These are phyloP conservation scores for Esox lucius DNA, from an alignment of 2,797 vertebrate species.

Conservation along the genomic window DNA sequence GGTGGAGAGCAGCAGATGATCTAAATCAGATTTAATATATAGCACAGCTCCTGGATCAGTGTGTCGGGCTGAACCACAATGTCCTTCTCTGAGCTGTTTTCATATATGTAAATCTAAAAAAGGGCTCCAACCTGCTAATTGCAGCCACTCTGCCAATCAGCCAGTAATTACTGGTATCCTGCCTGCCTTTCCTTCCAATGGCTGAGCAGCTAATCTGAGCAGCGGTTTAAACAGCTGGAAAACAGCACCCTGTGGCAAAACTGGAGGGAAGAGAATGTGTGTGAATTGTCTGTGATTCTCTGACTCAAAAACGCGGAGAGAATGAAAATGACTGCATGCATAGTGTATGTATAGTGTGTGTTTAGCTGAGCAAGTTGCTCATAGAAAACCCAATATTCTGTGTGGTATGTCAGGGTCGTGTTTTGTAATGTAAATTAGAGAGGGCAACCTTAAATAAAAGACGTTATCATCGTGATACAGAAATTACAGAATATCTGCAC, in stretches of 20 bases:
- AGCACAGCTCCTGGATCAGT: constrained; percentile 28
- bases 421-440: constrained; percentile 19
- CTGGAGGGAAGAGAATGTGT: constrained; percentile 45
- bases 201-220: constrained; percentile 85
- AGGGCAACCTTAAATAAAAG: constrained; percentile 16
- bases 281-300: constrained; percentile 35
- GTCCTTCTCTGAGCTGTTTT: constrained; percentile 46
- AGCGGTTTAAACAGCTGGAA: constrained; percentile 81
- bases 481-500: constrained; percentile 24
- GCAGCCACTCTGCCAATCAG: constrained; percentile 83
- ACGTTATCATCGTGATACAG: not conserved
- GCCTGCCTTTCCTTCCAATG: constrained; percentile 82
- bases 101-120: constrained; percentile 63
- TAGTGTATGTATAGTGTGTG: constrained; percentile 11
- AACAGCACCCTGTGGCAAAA: constrained; percentile 70
- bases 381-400: not conserved
- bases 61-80: constrained; percentile 34
- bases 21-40: constrained; percentile 31
- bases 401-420: too few relatives aligned
- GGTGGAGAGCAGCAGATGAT: constrained; percentile 11
- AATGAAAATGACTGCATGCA: not conserved
- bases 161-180: constrained; percentile 85
- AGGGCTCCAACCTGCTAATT: constrained; percentile 76
- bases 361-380: not conserved
- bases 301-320: constrained; percentile 34